Percentiles rank a stretch among this genome's conserved stretches.
Conservation (phyloP, 2,113 vertebrate genomes). For the Illadopsis cleaveri region DNA sequence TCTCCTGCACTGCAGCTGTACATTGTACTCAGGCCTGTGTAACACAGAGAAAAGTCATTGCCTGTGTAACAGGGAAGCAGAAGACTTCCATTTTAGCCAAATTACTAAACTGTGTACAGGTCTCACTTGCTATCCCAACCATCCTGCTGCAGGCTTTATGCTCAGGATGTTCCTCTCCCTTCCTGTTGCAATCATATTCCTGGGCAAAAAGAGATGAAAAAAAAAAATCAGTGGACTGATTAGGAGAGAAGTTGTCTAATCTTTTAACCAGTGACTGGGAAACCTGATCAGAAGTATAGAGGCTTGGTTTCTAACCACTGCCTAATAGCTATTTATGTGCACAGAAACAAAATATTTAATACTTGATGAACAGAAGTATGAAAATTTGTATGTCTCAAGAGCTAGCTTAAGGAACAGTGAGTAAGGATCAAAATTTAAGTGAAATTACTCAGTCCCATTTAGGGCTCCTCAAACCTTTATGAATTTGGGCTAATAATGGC, state of each 20-base stretch:
- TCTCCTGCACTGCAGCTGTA: neutral
- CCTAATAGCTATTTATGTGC: neutral
- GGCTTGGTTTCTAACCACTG: neutral
- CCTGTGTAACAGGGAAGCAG: neutral
- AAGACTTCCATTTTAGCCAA: neutral
- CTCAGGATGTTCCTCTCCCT: neutral
- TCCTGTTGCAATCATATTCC: neutral
- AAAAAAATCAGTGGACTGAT: neutral
- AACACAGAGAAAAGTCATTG: neutral
- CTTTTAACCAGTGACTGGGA: neutral
- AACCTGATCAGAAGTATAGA: neutral
- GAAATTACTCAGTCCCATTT: neutral
- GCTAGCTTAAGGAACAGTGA: neutral
- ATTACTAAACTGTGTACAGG: neutral
- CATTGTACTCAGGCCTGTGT: neutral
- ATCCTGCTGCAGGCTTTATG: neutral
- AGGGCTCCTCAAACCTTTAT: neutral
- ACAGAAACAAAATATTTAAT: neutral
- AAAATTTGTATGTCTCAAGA: neutral
- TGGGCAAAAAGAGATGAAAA: neutral
- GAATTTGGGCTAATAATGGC: neutral
- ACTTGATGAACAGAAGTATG: rapidly evolving
- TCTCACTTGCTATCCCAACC: neutral
- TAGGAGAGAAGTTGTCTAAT: neutral
- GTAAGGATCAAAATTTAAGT: neutral